A percentile compares a stretch with the other conserved stretches of the same genome.
These are phyloP conservation scores for Platycheirus albimanus DNA, from an alignment of 2,888 invertebrate genomes.

Conservation along the genomic window DNA sequence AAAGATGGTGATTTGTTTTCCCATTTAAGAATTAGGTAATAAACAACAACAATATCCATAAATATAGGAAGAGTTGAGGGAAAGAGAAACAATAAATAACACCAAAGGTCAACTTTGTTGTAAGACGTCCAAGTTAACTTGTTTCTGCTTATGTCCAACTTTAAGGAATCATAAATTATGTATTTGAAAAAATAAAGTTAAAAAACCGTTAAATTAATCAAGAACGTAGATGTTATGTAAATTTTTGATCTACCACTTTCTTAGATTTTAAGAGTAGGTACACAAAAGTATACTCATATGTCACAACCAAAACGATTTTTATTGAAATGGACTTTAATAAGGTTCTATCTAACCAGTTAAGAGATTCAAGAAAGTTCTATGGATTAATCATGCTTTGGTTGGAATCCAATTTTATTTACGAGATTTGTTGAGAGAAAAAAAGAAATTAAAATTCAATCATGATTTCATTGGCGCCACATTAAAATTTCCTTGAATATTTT, in stretches of 20 bases:
- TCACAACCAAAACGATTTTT: no score
- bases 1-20: conserved; percentile 20
- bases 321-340: no score
- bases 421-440: conserved; percentile 37
- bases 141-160: background rate
- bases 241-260: no score
- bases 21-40: background rate
- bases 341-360: no score
- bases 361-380: no score
- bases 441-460: background rate
- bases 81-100: conserved; percentile 13
- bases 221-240: conserved; percentile 28
- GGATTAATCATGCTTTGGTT: no score
- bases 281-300: no score
- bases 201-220: conserved; percentile 8
- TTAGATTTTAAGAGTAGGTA: background rate
- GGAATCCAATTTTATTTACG: conserved; percentile 49
- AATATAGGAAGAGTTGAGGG: background rate
- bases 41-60: conserved; percentile 4
- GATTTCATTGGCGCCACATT: conserved; percentile 58
- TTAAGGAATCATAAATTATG: conserved; percentile 1
- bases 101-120: conserved; percentile 10
- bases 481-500: conserved; percentile 28
- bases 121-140: conserved; percentile 4
- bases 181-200: background rate